Conservation (phyloP, 2,113 vertebrate genomes). For the Erythrolamprus reginae region DNA sequence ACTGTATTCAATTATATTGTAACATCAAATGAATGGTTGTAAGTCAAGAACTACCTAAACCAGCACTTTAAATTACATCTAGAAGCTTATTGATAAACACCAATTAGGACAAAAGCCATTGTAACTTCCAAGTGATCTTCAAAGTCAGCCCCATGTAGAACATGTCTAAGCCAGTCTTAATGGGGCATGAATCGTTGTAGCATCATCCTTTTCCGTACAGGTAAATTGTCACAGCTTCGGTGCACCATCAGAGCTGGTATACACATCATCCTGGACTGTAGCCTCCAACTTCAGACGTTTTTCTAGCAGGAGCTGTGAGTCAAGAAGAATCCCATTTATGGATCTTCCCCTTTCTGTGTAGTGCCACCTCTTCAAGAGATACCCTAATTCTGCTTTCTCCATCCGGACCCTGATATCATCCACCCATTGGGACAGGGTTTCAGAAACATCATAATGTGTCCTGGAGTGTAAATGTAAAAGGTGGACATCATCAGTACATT, state of each 20-base stretch:
- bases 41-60: background rate
- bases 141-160: background rate
- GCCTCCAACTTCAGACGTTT: background rate
- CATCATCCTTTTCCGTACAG: background rate
- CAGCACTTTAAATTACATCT: background rate
- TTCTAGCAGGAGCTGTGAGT: background rate
- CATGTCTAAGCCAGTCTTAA: background rate
- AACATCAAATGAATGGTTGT: background rate
- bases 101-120: background rate
- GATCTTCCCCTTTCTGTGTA: background rate
- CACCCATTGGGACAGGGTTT: background rate
- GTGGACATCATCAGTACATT: background rate
- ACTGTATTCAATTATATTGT: background rate
- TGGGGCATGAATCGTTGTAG: background rate
- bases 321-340: background rate
- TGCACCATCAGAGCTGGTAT: background rate
- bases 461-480: background rate
- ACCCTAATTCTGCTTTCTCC: background rate
- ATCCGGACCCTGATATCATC: background rate
- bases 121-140: background rate
- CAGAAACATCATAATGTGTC: background rate
- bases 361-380: background rate
- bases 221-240: background rate
- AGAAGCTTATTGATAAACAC: background rate
- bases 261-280: background rate